Conservation (phyloP, 2,888 invertebrate species). For the Hymenopus coronatus region DNA sequence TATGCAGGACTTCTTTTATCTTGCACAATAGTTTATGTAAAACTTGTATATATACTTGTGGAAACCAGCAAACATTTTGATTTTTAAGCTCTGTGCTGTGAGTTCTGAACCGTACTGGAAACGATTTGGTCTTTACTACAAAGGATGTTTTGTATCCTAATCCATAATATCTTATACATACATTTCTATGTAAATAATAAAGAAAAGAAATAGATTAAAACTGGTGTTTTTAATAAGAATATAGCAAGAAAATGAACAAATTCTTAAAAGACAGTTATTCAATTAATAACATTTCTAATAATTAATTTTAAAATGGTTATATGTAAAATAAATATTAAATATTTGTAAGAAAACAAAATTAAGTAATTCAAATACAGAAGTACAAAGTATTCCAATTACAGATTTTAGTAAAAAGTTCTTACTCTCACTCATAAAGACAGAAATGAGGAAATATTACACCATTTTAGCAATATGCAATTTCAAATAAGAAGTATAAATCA, state of each 20-base stretch:
- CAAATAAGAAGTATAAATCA: not conserved
- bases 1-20: too few species aligned
- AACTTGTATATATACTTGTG: too few species aligned
- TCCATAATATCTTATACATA: too few species aligned
- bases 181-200: too few species aligned
- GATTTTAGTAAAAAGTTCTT: not conserved
- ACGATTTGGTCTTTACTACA: too few species aligned
- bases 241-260: not conserved
- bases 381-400: not conserved
- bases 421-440: not conserved
- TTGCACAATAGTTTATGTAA: too few species aligned
- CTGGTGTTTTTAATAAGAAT: not conserved
- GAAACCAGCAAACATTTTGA: too few species aligned
- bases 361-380: not conserved
- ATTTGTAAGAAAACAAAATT: not conserved
- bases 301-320: not conserved
- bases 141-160: too few species aligned
- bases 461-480: not conserved
- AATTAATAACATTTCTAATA: not conserved
- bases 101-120: too few species aligned
- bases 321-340: not conserved
- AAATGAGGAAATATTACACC: not conserved
- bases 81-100: too few species aligned
- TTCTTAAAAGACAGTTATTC: not conserved
- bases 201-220: not conserved